Percentiles rank a stretch among this genome's conserved stretches.
Evolutionary conservation across 2,888 invertebrate genomes (phyloP).

Genomic region (Mechanitis mazaeus): DNA sequence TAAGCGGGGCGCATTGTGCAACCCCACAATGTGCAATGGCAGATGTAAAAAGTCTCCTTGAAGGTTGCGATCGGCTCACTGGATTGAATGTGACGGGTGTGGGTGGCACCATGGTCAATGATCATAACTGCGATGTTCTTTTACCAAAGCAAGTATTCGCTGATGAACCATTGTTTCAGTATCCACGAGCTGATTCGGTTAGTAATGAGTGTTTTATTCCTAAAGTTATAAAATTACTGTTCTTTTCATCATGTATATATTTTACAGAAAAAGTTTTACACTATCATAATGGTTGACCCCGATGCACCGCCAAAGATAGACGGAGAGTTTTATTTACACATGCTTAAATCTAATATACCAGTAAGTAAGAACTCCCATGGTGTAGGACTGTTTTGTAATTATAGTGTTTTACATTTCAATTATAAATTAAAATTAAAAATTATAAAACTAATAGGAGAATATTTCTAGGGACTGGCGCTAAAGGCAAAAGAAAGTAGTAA

Average conservation of each 20-base stretch:
- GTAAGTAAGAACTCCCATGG: slow-evolving; percentile 45
- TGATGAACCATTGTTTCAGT: slow-evolving; percentile 67
- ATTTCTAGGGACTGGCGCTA: slow-evolving; percentile 56
- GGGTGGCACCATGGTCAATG: slow-evolving; percentile 66
- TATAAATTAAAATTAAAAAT: not conserved
- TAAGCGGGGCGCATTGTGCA: slow-evolving; percentile 33
- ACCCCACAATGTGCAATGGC: slow-evolving; percentile 46
- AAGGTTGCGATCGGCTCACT: slow-evolving; percentile 58
- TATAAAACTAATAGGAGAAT: not conserved
- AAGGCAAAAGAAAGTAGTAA: slow-evolving; percentile 58
- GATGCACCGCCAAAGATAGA: slow-evolving; percentile 65
- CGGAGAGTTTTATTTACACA: slow-evolving; percentile 68
- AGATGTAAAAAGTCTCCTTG: slow-evolving; percentile 58
- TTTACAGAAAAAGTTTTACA: slow-evolving; percentile 71
- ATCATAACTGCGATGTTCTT: slow-evolving; percentile 67
- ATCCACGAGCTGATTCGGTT: slow-evolving; percentile 58
- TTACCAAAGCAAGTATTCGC: slow-evolving; percentile 67
- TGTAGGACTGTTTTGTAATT: not conserved
- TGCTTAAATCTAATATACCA: slow-evolving; percentile 70
- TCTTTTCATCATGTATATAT: not conserved
- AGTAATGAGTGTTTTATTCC: slow-evolving; percentile 12
- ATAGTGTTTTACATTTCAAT: not conserved
- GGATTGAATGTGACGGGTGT: slow-evolving; percentile 63
- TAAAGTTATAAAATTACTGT: not conserved
- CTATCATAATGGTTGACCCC: slow-evolving; percentile 67